Evolutionary conservation across 2,113 vertebrate genomes (phyloP), one percentile per base, ranked within the genome.

Genomic region (Notarius lentiginosus): DNA sequence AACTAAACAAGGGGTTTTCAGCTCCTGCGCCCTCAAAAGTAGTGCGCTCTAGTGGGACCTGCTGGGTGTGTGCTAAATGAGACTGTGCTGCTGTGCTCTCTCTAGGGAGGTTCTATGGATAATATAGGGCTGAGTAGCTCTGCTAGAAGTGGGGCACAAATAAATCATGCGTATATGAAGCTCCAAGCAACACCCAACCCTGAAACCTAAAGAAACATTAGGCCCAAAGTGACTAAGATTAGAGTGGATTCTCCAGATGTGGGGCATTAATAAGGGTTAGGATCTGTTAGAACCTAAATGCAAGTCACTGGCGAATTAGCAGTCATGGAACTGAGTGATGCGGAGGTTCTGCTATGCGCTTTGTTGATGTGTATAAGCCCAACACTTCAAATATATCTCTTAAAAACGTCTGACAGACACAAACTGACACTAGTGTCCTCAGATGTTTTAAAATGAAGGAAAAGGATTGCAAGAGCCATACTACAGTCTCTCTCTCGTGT

Each of bases 81-180:
- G 87, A 55, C 87, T 82, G 53, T 77, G 82, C 85, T 86, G 86
- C 89, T 87, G 89, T 20, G 76, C 65, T 79, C 75, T 87, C 89
- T 81, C 72, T 83, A 63, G 80, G 84, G 47, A 86, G 41, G 70
- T 85, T 73, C 34, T 89, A 89, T 89, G 73, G 84, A 88, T 89
- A 76, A 83, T 55, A 87, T 86, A 86, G 53, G 53, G 53, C 77
- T 72, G 51, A 72, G 84, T 61, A 49, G 18, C 72, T 85, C 49
- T 75, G 60, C 77, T 51, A 77, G 86, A 89, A 88, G 24, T 89
- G 84, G 89, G 89, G 63, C 86, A 27, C 80, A 83, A 87, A 89
- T 89, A 89, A 89, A 89, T 89, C 88, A 89, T 77, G 51, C 47
- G n/a, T 56, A 80, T 87, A 77, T 83, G 34, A 68, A 24, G 72